A percentile compares a stretch with the other conserved stretches of the same genome.
Evolutionary conservation across 2,888 invertebrate genomes (phyloP).

Genomic region (Trypoxylon attenuatum): DNA sequence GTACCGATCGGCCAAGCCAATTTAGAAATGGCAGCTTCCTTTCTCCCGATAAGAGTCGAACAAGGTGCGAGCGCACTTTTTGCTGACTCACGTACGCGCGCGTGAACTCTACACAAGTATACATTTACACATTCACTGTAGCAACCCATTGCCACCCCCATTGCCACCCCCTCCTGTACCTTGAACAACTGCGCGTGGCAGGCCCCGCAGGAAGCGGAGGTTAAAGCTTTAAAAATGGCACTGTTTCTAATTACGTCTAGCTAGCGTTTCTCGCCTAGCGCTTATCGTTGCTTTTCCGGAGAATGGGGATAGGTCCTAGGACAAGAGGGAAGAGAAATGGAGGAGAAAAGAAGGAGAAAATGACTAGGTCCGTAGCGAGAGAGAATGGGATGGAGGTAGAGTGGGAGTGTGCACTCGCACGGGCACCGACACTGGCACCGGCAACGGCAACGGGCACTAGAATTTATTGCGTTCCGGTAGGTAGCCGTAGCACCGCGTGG

Average conservation of each 20-base stretch:
- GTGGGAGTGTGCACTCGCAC: too few relatives aligned
- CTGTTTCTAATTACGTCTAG: constrained; percentile 51
- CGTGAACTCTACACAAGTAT: not conserved
- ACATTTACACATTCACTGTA: not conserved
- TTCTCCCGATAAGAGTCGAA: too few relatives aligned
- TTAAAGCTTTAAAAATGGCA: constrained; percentile 39
- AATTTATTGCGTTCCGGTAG: too few relatives aligned
- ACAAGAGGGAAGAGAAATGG: not conserved
- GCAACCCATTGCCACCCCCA: not conserved
- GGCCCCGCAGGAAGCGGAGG: not conserved
- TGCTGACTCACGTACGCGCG: too few relatives aligned
- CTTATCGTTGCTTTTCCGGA: too few relatives aligned
- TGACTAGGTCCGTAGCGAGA: constrained; percentile 1
- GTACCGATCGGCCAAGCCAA: constrained; percentile 17
- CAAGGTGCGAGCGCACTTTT: too few relatives aligned
- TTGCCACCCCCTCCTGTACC: not conserved
- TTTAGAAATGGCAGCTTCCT: constrained; percentile 30
- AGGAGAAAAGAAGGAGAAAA: not conserved
- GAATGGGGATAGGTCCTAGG: constrained; percentile 1
- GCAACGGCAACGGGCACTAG: too few relatives aligned
- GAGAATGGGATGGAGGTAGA: constrained; percentile 22
- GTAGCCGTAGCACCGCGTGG: not conserved
- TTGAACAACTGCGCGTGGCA: not conserved
- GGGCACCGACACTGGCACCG: too few relatives aligned
- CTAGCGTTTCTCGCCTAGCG: not conserved